phyloP scores from a whole-genome alignment of 2,113 vertebrate genomes.

The Cricetomys ansorgei region DNA sequence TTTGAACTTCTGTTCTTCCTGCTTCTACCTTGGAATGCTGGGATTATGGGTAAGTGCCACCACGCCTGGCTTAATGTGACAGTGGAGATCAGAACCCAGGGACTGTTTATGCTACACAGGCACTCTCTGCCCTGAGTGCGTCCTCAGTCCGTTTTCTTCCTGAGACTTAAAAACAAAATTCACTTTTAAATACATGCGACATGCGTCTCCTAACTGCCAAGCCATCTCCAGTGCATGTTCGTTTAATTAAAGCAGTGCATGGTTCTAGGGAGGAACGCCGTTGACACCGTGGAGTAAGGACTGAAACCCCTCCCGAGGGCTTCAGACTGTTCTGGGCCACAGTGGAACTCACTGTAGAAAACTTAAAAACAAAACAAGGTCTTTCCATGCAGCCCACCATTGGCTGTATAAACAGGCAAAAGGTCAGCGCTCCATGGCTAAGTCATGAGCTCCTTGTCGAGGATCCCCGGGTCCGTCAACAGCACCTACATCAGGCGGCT shows the following conservation, averaged over 20 bases:
- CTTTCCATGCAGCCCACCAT: neutral
- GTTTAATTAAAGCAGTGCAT: neutral
- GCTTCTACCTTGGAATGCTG: neutral
- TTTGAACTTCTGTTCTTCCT: neutral
- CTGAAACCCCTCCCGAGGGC: neutral
- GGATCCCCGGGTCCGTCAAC: neutral
- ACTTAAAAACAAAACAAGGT: too few species aligned
- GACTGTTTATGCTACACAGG: neutral
- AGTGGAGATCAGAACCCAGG: too few species aligned
- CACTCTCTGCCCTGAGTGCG: neutral
- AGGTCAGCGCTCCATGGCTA: neutral
- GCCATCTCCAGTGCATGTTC: neutral
- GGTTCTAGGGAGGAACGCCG: too few species aligned
- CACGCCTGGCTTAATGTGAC: neutral
- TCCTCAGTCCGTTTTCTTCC: neutral
- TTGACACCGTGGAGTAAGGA: neutral
- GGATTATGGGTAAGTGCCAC: neutral
- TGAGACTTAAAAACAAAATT: constrained; percentile 46
- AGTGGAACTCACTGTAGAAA: neutral
- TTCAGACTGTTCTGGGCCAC: neutral
- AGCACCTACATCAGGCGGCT: neutral
- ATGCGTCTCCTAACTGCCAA: neutral
- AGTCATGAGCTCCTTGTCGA: neutral
- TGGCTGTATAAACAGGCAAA: neutral
- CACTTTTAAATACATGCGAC: constrained; percentile 35